Evolutionary conservation across 2,797 vertebrate species (phyloP).

Genomic region (Labroides dimidiatus): DNA sequence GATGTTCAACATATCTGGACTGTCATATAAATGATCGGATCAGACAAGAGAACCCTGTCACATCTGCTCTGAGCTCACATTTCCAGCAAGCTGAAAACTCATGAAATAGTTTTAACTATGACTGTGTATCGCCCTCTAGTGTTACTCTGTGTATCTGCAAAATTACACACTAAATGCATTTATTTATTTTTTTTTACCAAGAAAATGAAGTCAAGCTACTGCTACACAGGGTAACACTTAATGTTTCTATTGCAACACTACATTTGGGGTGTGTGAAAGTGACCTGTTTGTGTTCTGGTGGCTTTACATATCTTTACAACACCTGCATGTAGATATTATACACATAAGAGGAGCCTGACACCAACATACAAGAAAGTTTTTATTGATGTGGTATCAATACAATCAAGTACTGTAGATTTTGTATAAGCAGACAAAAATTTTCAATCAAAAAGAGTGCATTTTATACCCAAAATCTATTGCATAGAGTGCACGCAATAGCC

Average conservation of each 20-base stretch:
- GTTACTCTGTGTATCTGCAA: constrained; percentile 43
- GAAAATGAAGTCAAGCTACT: too few relatives aligned
- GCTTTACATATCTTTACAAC: not conserved
- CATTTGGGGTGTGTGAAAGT: not conserved
- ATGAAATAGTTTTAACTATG: not conserved
- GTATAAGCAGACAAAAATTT: constrained; percentile 91
- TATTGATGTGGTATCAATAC: constrained; percentile 96
- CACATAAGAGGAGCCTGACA: constrained; percentile 44
- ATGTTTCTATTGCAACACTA: too few relatives aligned
- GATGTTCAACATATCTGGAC: not conserved
- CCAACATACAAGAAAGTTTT: constrained; percentile 87
- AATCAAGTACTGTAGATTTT: constrained; percentile 93
- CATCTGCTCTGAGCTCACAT: not conserved
- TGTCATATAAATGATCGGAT: constrained; percentile 6
- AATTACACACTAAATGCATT: not conserved
- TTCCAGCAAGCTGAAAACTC: not conserved
- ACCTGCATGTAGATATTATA: not conserved
- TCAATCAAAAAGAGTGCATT: constrained; percentile 92
- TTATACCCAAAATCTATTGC: constrained; percentile 90
- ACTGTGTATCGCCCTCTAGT: constrained; percentile 68
- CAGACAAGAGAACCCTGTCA: constrained; percentile 6
- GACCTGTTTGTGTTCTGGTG: not conserved
- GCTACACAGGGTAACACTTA: not conserved
- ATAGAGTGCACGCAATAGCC: constrained; percentile 89
- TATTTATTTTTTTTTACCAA: too few relatives aligned